phyloP scores from a whole-genome alignment of 1,140 invertebrate genomes.

The Agraylea sexmaculata region DNA sequence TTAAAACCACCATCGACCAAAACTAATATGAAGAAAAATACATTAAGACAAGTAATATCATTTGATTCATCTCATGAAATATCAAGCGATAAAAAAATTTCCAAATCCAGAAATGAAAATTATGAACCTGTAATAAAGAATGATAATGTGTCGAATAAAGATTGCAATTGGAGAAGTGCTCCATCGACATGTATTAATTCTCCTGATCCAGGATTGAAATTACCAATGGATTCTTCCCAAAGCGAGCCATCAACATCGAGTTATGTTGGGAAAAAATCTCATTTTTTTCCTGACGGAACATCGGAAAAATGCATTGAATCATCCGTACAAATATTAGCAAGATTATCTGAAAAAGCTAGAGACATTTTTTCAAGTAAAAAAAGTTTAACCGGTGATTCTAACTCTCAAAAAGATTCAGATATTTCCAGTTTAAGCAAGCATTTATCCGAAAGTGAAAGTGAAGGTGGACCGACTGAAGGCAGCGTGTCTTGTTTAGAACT shows the following conservation, averaged over 20 bases:
- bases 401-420: conserved; percentile 29
- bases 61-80: conserved; percentile 39
- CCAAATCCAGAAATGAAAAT: conserved; percentile 48
- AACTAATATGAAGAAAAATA: conserved; percentile 31
- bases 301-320: conserved; percentile 29
- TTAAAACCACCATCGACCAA: conserved; percentile 32
- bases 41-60: conserved; percentile 36
- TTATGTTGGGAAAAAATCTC: conserved; percentile 28
- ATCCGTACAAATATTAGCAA: conserved; percentile 34
- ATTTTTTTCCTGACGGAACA: conserved; percentile 34
- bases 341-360: conserved; percentile 37
- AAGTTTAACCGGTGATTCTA: conserved; percentile 29
- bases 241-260: conserved; percentile 37
- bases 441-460: conserved; percentile 38
- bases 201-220: conserved; percentile 32
- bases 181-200: conserved; percentile 52
- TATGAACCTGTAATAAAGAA: conserved; percentile 25
- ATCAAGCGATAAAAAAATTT: conserved; percentile 45
- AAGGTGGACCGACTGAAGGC: conserved; percentile 26
- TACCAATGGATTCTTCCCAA: conserved; percentile 23
- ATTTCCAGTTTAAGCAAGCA: conserved; percentile 33
- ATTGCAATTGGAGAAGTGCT: conserved; percentile 39
- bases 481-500: conserved; percentile 37
- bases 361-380: conserved; percentile 38
- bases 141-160: conserved; percentile 21